Evolutionary conservation across 92 coral and sea anemone genomes (phyloP), one percentile per base, ranked within the genome.

Genomic region (Epizoanthus scotinus): DNA sequence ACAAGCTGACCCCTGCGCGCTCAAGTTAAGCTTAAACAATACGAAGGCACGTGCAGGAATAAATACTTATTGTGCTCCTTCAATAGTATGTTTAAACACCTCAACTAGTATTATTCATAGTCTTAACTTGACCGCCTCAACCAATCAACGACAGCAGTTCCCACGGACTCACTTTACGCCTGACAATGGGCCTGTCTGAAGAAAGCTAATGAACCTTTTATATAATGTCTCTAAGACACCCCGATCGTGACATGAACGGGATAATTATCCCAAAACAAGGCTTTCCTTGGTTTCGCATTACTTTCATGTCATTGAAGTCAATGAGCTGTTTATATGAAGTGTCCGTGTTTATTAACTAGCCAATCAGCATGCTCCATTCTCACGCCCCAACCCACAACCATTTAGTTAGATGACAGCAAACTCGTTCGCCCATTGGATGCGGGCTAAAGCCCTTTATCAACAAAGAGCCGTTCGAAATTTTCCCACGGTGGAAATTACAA

Each of bases 131-230:
- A 55, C 28, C 18, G 38, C 28, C 44, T 68, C 79, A 20, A 49
- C 97, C 97, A 92, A 92, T 92, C 63, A 78, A 65, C 60, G 56
- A 3, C 26, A 55, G 27, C 90, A 22, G 97, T 92, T 92, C 97
- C 97, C 97, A 92, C 97, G 97, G 97, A 83, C 62, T 64, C 77
- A 85, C 74, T 60, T 84, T 84, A 84, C 73, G 54, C 22, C 26
- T 26, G 29, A 92, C 90, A 92, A 89, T 71, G 75, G 80, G 82
- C 61, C 67, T 86, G 93, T 92, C 89, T 87, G 85, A 81, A 64
- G 50, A 60, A 21, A 79, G 61, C 63, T 86, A 82, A 78, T 89
- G 91, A 81, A 78, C 73, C 67, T 78, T 83, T 84, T 83, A 80
- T 70, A 77, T 63, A 78, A 67, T 47, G 78, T 69, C 71, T 78